A percentile compares a stretch with the other conserved stretches of the same genome.
These are phyloP conservation scores for Grapholita molesta DNA, from an alignment of 1,140 invertebrate genomes.

Conservation along the genomic window DNA sequence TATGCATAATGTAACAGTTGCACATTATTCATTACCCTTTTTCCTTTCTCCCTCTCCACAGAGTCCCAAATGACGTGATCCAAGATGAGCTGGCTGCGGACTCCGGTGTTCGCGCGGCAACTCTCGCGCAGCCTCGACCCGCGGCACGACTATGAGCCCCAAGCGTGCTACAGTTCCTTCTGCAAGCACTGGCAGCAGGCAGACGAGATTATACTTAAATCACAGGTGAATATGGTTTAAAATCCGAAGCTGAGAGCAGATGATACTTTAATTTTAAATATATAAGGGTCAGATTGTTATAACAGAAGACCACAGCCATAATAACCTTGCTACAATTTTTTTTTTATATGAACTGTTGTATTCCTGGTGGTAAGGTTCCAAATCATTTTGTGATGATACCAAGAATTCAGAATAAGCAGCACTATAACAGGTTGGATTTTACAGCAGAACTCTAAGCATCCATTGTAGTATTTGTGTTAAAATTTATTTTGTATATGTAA, in stretches of 20 bases:
- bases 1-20: too few species aligned
- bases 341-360: too few species aligned
- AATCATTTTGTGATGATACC: too few species aligned
- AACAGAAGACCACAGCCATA: too few species aligned
- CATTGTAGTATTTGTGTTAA: too few species aligned
- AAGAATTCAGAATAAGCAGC: too few species aligned
- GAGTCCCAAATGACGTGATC: constrained; percentile 33
- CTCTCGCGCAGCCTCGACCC: constrained; percentile 63
- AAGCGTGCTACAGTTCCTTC: constrained; percentile 94
- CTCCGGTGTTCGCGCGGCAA: constrained; percentile 77
- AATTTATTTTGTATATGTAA: too few species aligned
- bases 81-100: constrained; percentile 83
- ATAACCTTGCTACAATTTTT: too few species aligned
- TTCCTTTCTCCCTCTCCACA: neutral
- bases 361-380: too few species aligned
- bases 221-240: constrained; percentile 73
- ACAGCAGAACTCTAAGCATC: too few species aligned
- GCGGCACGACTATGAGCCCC: constrained; percentile 82
- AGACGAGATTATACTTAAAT: constrained; percentile 88
- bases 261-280: constrained; percentile 86
- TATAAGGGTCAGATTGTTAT: constrained; percentile 30
- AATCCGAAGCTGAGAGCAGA: constrained; percentile 82
- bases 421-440: too few species aligned
- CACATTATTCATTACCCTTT: too few species aligned
- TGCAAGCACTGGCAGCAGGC: constrained; percentile 97